Evolutionary conservation across 2,888 invertebrate species (phyloP), one percentile per base, ranked within the genome.

Genomic region (Alentia gelatinosa): DNA sequence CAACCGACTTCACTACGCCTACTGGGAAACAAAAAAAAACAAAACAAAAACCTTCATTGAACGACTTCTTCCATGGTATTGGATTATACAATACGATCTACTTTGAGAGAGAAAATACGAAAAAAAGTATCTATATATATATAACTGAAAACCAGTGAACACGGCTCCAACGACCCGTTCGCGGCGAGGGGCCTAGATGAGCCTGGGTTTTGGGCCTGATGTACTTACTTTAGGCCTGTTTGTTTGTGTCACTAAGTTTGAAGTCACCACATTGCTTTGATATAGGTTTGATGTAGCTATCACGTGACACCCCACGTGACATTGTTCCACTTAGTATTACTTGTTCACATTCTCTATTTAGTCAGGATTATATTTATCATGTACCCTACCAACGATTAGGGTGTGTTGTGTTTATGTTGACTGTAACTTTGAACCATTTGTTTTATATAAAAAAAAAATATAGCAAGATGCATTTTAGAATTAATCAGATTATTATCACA

Each of bases 331-430:
- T 42, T 50, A 79, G 79, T 15, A 68, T 39, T 86, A 86, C 50
- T 33, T 86, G 50, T 40, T 30, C 50, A 30, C 50, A 47, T 86
- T 47, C 33, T 50, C 47, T 47, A 86, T 86, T 86, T 86, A 86
- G 86, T 47, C 12, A 86, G 42, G 47, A 86, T 42, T 86, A 47
- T 47, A 30, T 15, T 86, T 86, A 86, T 86, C 7, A 7, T 86
- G n/a, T 83, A 86, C 86, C 42, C 50, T 86, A 42, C 86, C 35
- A 37, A 37, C 15, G n/a, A 79, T 86, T 86, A 86, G 86, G 86
- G 86, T 83, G 86, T 86, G 86, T 86, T 86, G 86, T 86, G 86
- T 86, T 79, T 50, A 1, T 47, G 50, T 47, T 86, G 86, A 86
- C 42, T 86, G 86, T 86, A 79, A 35, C 79, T 79, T 79, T 79